A percentile compares a stretch with the other conserved stretches of the same genome.
phyloP scores from a whole-genome alignment of 2,797 vertebrate genomes.

The Perodicticus potto region DNA sequence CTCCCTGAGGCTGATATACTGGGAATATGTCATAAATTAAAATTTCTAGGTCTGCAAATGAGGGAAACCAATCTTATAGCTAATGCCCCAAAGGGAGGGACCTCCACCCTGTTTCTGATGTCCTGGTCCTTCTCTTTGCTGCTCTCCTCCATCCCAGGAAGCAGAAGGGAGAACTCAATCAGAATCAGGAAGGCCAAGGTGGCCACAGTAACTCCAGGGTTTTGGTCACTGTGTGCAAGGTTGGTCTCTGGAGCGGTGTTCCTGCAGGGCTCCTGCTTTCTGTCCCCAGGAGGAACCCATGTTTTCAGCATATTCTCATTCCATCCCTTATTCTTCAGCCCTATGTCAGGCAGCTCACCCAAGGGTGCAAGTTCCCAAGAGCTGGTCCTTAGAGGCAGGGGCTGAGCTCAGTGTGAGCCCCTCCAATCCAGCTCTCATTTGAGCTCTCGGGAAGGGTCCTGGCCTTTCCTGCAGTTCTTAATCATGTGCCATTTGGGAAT shows the following conservation, averaged over 20 bases:
- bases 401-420: not conserved
- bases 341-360: not conserved
- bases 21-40: not conserved
- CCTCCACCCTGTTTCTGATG: not conserved
- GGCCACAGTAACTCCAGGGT: too few species aligned
- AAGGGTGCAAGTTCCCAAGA: not conserved
- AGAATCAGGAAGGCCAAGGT: accelerated
- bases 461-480: not conserved
- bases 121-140: not conserved
- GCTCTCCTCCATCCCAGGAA: not conserved
- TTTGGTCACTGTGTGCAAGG: accelerated
- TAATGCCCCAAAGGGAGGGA: not conserved
- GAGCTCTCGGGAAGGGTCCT: not conserved
- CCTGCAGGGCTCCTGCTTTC: not conserved
- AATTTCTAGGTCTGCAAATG: not conserved
- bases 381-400: not conserved
- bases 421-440: not conserved
- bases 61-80: not conserved
- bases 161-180: not conserved
- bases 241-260: accelerated
- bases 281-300: not conserved
- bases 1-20: not conserved
- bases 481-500: too few species aligned
- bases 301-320: not conserved
- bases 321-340: not conserved